These are phyloP conservation scores for Volucella bombylans DNA, from an alignment of 2,888 invertebrate genomes.

Conservation along the genomic window DNA sequence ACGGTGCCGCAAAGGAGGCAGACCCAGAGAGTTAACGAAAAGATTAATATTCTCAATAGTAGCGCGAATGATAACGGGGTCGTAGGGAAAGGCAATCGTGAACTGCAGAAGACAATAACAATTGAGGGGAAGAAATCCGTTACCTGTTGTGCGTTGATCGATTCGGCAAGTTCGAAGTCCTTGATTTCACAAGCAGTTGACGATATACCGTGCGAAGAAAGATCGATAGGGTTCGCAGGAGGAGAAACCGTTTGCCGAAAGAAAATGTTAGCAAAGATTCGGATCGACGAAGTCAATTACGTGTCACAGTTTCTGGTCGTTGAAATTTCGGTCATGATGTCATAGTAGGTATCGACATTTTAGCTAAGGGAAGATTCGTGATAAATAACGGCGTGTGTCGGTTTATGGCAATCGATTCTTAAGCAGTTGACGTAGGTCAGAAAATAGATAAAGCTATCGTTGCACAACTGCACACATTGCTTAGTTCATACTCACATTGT, in stretches of 20 bases:
- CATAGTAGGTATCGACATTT: conserved; percentile 9
- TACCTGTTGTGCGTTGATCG: too few species aligned
- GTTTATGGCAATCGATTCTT: neutral
- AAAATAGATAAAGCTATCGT: neutral
- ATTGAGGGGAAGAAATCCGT: conserved; percentile 12
- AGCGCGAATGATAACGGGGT: too few species aligned
- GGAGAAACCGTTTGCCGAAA: conserved; percentile 28
- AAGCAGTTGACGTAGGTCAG: conserved; percentile 17
- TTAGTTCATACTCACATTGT: neutral
- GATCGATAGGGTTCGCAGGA: too few species aligned
- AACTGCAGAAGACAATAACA: conserved; percentile 6
- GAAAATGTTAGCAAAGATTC: neutral
- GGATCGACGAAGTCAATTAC: conserved; percentile 30
- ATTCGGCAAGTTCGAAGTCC: conserved; percentile 55
- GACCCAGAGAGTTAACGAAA: neutral
- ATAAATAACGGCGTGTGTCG: conserved; percentile 23
- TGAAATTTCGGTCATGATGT: conserved; percentile 14
- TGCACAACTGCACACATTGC: neutral
- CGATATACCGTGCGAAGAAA: too few species aligned
- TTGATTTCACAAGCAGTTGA: conserved; percentile 18
- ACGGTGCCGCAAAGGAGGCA: conserved; percentile 8
- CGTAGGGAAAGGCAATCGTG: neutral
- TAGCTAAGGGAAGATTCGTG: conserved; percentile 9
- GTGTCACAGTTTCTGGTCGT: conserved; percentile 35
- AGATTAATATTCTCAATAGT: neutral